phyloP scores from a whole-genome alignment of 2,113 vertebrate genomes.

The Dasyornis broadbenti region DNA sequence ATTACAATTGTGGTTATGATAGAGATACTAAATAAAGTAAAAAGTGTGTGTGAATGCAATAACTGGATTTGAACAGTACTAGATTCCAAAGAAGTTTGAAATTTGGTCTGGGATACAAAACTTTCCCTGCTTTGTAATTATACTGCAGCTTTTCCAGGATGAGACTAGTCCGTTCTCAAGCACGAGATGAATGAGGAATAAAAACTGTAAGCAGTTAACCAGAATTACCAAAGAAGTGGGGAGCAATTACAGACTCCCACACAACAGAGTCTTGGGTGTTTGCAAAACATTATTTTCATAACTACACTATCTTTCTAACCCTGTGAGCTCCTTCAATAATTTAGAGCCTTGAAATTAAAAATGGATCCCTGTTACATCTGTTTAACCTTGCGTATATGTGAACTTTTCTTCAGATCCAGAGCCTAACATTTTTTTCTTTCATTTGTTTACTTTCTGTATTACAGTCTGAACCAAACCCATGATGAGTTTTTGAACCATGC shows the following conservation, averaged over 20 bases:
- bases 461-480: neutral
- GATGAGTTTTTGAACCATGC: neutral
- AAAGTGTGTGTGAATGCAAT: neutral
- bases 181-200: neutral
- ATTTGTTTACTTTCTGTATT: neutral
- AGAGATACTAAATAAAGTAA: neutral
- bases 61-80: neutral
- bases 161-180: neutral
- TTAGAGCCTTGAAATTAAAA: neutral
- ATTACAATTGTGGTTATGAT: neutral
- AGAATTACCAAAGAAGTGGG: neutral
- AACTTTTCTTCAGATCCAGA: neutral
- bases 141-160: neutral
- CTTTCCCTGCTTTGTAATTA: neutral
- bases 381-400: neutral
- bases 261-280: neutral
- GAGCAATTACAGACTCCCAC: neutral
- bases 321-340: neutral
- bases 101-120: neutral
- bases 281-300: neutral
- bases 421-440: neutral
- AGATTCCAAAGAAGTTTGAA: neutral
- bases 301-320: neutral
- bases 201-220: neutral
- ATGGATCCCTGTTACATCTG: neutral